Conservation (phyloP, 2,888 invertebrate species). For the Himalopsyche anomala region DNA sequence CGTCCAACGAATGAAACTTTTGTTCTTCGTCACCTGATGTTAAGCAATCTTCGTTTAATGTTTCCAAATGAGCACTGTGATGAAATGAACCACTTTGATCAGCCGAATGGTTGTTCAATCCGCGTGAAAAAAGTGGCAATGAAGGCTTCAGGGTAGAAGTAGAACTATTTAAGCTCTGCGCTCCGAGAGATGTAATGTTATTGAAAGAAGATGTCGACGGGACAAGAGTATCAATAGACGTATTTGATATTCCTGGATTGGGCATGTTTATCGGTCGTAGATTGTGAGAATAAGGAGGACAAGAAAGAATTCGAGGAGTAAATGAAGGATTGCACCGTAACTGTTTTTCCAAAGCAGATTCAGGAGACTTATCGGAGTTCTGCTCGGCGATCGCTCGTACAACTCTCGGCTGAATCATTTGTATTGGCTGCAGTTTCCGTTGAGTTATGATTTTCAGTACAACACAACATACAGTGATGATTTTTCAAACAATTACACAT, state of each 20-base stretch:
- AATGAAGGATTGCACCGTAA: slow-evolving; percentile 76
- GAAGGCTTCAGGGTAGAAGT: slow-evolving; percentile 72
- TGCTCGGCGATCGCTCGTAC: slow-evolving; percentile 71
- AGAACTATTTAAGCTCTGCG: slow-evolving; percentile 65
- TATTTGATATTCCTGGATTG: slow-evolving; percentile 60
- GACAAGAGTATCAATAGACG: slow-evolving; percentile 68
- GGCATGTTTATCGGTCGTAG: slow-evolving; percentile 55
- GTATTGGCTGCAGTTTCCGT: slow-evolving; percentile 75
- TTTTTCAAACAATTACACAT: too few relatives aligned
- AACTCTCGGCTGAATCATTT: slow-evolving; percentile 77
- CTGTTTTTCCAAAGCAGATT: slow-evolving; percentile 74
- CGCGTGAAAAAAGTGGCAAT: slow-evolving; percentile 72
- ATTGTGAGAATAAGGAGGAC: slow-evolving; percentile 73
- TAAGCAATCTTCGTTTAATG: slow-evolving; percentile 70
- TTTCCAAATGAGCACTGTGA: slow-evolving; percentile 46
- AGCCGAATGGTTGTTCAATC: slow-evolving; percentile 70
- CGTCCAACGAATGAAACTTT: slow-evolving; percentile 75
- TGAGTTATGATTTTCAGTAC: neutral
- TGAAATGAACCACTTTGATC: slow-evolving; percentile 66
- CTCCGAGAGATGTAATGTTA: neutral
- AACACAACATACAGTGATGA: too few relatives aligned
- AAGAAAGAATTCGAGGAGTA: slow-evolving; percentile 73
- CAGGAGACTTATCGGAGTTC: slow-evolving; percentile 71
- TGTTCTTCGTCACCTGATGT: slow-evolving; percentile 70
- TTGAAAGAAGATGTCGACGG: slow-evolving; percentile 69